Base-by-base conservation (phyloP, 2,797 vertebrate genomes). In the Urosaurus nigricauda region DNA sequence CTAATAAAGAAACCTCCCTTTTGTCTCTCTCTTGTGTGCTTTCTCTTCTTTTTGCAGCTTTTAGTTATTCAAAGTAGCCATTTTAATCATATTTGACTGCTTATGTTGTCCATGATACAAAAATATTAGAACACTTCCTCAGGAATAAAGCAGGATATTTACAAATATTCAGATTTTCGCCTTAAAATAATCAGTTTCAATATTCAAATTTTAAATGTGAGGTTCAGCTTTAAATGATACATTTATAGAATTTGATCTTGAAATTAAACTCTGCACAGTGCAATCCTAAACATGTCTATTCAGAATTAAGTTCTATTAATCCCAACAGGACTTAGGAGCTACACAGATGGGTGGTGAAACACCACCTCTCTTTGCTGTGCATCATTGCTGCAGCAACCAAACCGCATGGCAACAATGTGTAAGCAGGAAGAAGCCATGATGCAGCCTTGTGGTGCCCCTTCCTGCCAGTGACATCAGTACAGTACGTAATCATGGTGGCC, bases 1-100 rank as follows among this genome's bases (percentile, higher is more conserved):
- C 90, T 94, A 90, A 88, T 81, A 79, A 82, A 40, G 29, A 83
- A 80, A 71, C 81, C 37, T 35, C 35, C 21, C 14, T 51, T 1
- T 88, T 37, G n/a, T 43, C n/a, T 2, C 9, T 32, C 7, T 12
- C 14, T 35, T n/a, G 47, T 51, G 47, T 9, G 47, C 8, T 16
- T 29, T 80, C 12, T 80, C 40, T 5, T 19, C 51, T 70, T 85
- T 86, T 37, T 60, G 70, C 16, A 17, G 26, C n/a, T 63, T 68
- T 0, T 17, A 68, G 47, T 2, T 32, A 74, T 11, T 71, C 65
- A 35, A 88, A 14, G 80, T 77, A n/a, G 16, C 32, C 71, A 32
- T 80, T 71, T 79, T 84, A 35, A 37, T 70, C 63, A 65, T 40
- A 47, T 47, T 37, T 35, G 37, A 35, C 47, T 80, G 78, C 60